phyloP scores from a whole-genome alignment of 2,888 invertebrate genomes.

The Hedya salicella region DNA sequence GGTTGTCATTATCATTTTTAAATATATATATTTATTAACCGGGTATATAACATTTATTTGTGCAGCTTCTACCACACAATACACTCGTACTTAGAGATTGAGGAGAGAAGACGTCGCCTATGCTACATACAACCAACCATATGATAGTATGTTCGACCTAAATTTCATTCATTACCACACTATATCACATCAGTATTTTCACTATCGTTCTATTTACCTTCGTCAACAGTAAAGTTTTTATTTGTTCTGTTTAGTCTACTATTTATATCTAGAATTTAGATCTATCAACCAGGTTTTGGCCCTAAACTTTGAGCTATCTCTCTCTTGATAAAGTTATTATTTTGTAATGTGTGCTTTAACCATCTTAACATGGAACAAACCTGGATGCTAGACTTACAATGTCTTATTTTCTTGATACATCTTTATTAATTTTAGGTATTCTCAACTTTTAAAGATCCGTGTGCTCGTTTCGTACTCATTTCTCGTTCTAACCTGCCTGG shows the following conservation, averaged over 20 bases:
- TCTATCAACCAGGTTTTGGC: neutral
- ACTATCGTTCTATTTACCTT: neutral
- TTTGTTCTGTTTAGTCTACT: neutral
- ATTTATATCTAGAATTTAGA: neutral
- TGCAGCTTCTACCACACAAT: slow-evolving; percentile 81
- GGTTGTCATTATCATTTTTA: slow-evolving; percentile 29
- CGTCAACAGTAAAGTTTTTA: neutral
- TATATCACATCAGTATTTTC: slow-evolving; percentile 48
- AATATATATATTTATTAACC: slow-evolving; percentile 43
- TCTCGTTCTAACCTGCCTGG: slow-evolving; percentile 55
- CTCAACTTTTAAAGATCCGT: neutral
- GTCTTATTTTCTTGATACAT: neutral
- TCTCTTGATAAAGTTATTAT: too few relatives aligned
- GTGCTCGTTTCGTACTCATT: slow-evolving; percentile 40
- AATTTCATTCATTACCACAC: slow-evolving; percentile 67
- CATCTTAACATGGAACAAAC: neutral
- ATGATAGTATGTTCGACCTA: slow-evolving; percentile 73
- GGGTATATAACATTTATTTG: slow-evolving; percentile 68
- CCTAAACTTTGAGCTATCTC: neutral
- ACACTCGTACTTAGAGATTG: slow-evolving; percentile 82
- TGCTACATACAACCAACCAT: slow-evolving; percentile 74
- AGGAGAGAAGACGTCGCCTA: slow-evolving; percentile 71
- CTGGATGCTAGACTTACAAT: neutral
- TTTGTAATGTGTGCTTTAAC: neutral
- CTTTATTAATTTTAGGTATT: neutral